phyloP scores from a whole-genome alignment of 2,797 vertebrate genomes.

The Rhinichthys osculus region DNA sequence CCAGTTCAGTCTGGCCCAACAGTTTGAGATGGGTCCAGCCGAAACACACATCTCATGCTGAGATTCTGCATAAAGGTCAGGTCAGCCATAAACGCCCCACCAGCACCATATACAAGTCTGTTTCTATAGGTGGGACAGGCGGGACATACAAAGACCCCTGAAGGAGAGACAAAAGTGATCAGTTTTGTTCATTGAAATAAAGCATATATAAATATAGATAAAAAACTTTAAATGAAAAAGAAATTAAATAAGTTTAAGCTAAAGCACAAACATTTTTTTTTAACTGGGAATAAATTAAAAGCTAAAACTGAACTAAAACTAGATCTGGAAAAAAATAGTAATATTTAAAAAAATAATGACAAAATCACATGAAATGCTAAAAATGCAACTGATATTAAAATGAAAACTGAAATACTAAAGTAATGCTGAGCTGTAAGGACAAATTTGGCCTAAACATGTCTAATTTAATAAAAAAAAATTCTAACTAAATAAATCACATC shows the following conservation, averaged over 20 bases:
- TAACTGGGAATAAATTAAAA: background rate
- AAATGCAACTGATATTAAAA: background rate
- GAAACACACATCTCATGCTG: slow-evolving; percentile 1
- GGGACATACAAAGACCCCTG: background rate
- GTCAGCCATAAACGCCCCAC: background rate
- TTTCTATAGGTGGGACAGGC: background rate
- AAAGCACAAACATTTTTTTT: background rate
- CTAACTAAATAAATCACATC: background rate
- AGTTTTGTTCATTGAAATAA: too few species aligned
- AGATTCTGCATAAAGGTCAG: background rate
- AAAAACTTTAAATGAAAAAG: too few species aligned
- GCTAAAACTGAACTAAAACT: background rate
- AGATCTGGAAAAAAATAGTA: background rate
- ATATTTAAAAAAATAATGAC: too few species aligned
- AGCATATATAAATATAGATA: too few species aligned
- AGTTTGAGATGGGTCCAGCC: slow-evolving; percentile 38
- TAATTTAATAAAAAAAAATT: too few species aligned
- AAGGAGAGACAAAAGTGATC: background rate
- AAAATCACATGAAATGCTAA: background rate
- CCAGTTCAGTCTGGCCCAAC: slow-evolving; percentile 55
- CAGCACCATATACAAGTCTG: background rate
- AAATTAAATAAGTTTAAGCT: background rate
- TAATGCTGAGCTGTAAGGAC: background rate
- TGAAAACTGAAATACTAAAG: background rate
- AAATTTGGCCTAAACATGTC: background rate